Evolutionary conservation across 1,140 invertebrate genomes (phyloP).

Genomic region (Bombus superbus): DNA sequence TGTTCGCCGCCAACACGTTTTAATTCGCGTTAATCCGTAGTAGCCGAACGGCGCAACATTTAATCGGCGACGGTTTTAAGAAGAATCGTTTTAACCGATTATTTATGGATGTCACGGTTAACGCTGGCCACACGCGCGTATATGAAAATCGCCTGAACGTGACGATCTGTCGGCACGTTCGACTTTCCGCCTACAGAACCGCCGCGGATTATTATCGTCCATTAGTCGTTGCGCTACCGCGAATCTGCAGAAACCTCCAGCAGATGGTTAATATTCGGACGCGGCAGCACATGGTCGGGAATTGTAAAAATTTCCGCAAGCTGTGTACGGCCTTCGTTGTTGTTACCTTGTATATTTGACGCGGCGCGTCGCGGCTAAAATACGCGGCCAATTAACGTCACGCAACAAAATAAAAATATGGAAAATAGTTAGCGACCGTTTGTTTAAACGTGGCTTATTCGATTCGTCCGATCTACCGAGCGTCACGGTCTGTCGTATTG

Average conservation of each 20-base stretch:
- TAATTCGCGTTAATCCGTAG: background rate
- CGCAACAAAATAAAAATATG: background rate
- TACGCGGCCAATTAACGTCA: background rate
- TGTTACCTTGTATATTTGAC: background rate
- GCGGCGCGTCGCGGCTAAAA: background rate
- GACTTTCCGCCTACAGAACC: slow-evolving; percentile 20
- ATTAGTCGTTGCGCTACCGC: slow-evolving; percentile 38
- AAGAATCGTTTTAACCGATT: slow-evolving; percentile 23
- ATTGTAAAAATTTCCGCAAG: background rate
- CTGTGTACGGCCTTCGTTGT: no score
- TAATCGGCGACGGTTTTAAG: background rate
- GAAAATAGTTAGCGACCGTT: no score
- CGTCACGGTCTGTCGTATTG: no score
- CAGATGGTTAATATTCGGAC: slow-evolving; percentile 39
- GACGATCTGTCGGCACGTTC: slow-evolving; percentile 36
- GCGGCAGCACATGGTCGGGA: background rate
- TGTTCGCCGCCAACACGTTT: slow-evolving; percentile 1
- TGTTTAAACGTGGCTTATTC: no score
- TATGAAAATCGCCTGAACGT: slow-evolving; percentile 49
- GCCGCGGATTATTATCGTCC: slow-evolving; percentile 36
- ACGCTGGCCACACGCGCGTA: background rate
- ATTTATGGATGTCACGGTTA: slow-evolving; percentile 33
- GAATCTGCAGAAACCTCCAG: slow-evolving; percentile 24
- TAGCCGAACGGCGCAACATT: background rate
- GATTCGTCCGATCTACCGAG: no score